Evolutionary conservation across 2,113 vertebrate genomes (phyloP), one percentile per base, ranked within the genome.

Genomic region (Clarias gariepinus): DNA sequence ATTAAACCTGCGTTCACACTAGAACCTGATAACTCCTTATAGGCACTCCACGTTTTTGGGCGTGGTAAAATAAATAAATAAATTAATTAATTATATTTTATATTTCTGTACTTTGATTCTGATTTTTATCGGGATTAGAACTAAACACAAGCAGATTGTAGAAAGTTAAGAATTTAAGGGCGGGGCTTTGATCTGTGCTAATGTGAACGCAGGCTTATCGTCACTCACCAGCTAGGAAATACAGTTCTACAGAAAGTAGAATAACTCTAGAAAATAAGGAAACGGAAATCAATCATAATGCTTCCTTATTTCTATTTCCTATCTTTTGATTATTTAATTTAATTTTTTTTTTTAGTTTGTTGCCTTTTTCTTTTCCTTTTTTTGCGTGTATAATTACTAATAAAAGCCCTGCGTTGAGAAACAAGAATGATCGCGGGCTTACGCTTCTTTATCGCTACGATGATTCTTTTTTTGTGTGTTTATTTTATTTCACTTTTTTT

Each of bases 321-420:
- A 57, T 87, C 23, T 80, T 78, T 84, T 74, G 10, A 88, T 8
- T 41, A 52, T n/a, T 86, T 36, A 10, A 6, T 28, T 74, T 55
- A 23, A 15, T 13, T 30, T 69, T 69, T 52, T 12, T 77, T 41
- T 52, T 36, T 60, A 36, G 15, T 69, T 47, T 36, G 19, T 55
- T 71, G 7, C n/a, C 30, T 64, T 74, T 36, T 61, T 7, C 61
- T 30, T 28, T 41, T 64, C 55, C 53, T 13, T 79, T 60, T 84
- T 18, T 84, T 16, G 61, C n/a, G 25, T 90, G 89, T 90, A 69
- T 66, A 66, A 28, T 68, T 73, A 77, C 25, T 81, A 90, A 90
- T 90, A 90, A 90, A 90, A 86, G 85, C 85, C 85, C 87, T 85
- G 82, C 83, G 41, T 74, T 69, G 28, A 88, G 61, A 88, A 84